Base-by-base conservation (phyloP, 92 coral and sea anemone genomes). In the Pocillopora meandrina region DNA sequence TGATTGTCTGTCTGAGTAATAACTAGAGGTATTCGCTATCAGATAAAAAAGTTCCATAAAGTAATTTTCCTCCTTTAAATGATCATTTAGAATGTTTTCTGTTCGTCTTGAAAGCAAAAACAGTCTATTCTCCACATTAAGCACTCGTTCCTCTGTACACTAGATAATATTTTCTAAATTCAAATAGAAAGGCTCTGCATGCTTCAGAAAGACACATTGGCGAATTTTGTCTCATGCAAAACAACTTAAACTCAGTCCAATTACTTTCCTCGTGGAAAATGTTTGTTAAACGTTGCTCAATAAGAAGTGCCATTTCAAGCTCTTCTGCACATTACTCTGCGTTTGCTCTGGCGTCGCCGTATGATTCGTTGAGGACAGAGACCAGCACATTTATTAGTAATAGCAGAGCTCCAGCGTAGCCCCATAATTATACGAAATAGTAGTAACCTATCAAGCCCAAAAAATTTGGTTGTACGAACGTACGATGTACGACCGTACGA, bases 291-390 rank as follows among this genome's bases (percentile, higher is more conserved):
- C 63, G 26, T 42, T 74, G 67, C 12, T 67, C 79, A 4, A 85
- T 85, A 60, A 77, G 77, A 16, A 55, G 72, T 19, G 89, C 89
- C 89, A 85, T 69, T 42, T 85, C 89, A 61, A 76, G 75, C 33
- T 78, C 79, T 47, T 78, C 78, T 5, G 74, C 47, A 10, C 79
- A 58, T 49, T 78, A 78, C 36, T 71, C 72, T 10, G 58, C 84
- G 12, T 42, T 60, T 64, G 72, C 71, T 67, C 62, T 59, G 12
- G 80, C 79, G 21, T 86, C 85, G 8, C 33, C 57, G 42, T 57
- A 86, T 0, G 89, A 86, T 13, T 86, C 89, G 79, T 86, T 86
- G 0, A 86, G 71, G 20, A 86, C 80, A 11, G 74, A 82, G 6
- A 86, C 72, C 33, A 86, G 66, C 71, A 86, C 57, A 49, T 86